Evolutionary conservation across 2,797 vertebrate species (phyloP).

Genomic region (Silurus lanzhouensis): DNA sequence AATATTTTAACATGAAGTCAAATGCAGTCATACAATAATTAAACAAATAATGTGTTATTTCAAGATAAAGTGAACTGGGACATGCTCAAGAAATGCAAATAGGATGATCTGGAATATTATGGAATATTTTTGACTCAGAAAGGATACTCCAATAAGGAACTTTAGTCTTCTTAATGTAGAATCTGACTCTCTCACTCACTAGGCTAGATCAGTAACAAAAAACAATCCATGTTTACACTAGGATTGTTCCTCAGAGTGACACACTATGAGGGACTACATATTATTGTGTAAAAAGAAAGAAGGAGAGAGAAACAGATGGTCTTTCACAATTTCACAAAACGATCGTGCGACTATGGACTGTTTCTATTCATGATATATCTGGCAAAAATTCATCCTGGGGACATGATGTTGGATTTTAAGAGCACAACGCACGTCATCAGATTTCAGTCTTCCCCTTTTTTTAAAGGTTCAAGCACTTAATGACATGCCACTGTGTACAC

Average conservation of each 20-base stretch:
- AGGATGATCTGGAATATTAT: neutral
- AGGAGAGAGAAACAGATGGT: slow-evolving; percentile 8
- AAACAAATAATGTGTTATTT: neutral
- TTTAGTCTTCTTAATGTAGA: neutral
- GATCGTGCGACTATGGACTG: neutral
- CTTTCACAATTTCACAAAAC: neutral
- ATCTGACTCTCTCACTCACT: neutral
- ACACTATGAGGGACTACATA: neutral
- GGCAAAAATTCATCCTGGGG: neutral
- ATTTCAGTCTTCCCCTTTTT: neutral
- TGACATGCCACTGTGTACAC: too few species aligned
- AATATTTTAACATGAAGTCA: neutral
- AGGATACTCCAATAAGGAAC: neutral
- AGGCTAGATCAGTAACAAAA: neutral
- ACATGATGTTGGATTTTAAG: neutral
- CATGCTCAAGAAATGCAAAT: neutral
- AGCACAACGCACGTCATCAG: neutral
- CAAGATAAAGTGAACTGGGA: neutral
- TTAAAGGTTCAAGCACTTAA: neutral
- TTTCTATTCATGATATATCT: slow-evolving; percentile 1
- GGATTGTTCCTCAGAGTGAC: neutral
- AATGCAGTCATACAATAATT: neutral
- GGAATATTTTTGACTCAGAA: neutral
- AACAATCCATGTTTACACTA: neutral
- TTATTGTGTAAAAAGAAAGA: slow-evolving; percentile 14